Evolutionary conservation across 2,113 vertebrate species (phyloP).

Genomic region (Corythornis vintsioides): DNA sequence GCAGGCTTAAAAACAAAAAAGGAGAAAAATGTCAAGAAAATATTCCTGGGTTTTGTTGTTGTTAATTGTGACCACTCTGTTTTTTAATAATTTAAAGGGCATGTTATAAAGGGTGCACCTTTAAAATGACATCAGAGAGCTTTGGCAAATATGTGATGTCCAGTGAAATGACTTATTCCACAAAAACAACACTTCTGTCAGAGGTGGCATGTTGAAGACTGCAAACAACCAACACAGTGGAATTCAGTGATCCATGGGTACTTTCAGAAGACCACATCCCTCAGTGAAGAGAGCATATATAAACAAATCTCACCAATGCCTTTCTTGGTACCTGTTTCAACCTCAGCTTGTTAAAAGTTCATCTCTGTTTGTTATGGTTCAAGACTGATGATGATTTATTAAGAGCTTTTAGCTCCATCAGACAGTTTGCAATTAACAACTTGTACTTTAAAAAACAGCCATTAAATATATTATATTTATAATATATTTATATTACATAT

Average conservation of each 20-base stretch:
- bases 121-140: background rate
- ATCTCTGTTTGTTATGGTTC: background rate
- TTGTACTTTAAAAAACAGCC: background rate
- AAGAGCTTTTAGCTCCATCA: conserved; percentile 60
- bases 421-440: conserved; percentile 65
- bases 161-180: background rate
- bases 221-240: background rate
- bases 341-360: background rate
- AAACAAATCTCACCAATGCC: rapidly evolving
- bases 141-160: background rate
- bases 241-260: background rate
- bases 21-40: background rate
- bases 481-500: too few species aligned
- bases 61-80: background rate
- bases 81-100: background rate
- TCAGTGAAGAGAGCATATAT: background rate
- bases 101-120: background rate
- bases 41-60: background rate
- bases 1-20: background rate
- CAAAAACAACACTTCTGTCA: background rate
- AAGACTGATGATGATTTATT: conserved; percentile 62
- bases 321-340: background rate
- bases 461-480: too few species aligned
- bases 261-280: background rate
- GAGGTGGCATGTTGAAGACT: background rate